phyloP scores from a whole-genome alignment of 1,140 invertebrate species.

The Metopolophium dirhodum region DNA sequence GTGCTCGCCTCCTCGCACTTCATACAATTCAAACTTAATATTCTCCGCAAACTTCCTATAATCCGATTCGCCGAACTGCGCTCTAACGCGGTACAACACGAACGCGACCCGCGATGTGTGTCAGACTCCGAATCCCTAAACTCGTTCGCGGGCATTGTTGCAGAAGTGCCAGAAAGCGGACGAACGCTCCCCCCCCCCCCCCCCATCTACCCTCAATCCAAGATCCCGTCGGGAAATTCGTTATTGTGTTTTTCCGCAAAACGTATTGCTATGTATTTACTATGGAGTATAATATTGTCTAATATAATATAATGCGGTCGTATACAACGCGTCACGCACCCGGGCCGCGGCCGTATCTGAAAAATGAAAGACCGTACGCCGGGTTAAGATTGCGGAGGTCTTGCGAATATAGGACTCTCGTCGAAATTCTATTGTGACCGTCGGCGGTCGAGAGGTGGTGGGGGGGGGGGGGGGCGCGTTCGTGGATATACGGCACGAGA shows the following conservation, averaged over 20 bases:
- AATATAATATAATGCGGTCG: neutral
- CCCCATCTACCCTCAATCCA: rapidly evolving
- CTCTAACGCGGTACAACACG: neutral
- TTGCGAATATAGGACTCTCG: neutral
- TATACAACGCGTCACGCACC: too few relatives aligned
- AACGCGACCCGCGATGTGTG: neutral
- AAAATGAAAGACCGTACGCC: neutral
- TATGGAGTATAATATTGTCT: neutral
- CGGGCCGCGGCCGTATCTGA: too few relatives aligned
- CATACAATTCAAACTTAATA: neutral
- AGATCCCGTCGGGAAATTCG: neutral
- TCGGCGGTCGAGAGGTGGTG: too few relatives aligned
- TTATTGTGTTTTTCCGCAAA: neutral
- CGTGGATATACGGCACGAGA: neutral
- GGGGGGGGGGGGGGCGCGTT: neutral
- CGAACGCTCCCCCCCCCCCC: neutral
- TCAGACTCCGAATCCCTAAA: neutral
- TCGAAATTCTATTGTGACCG: neutral
- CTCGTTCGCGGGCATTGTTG: neutral
- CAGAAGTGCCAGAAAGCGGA: neutral
- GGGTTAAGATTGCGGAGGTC: neutral
- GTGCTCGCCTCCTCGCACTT: neutral
- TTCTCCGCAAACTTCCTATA: slow-evolving; percentile 26
- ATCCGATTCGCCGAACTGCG: neutral
- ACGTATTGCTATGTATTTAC: neutral